Evolutionary conservation across 2,113 vertebrate genomes (phyloP).

Genomic region (Ageneiosus marmoratus): DNA sequence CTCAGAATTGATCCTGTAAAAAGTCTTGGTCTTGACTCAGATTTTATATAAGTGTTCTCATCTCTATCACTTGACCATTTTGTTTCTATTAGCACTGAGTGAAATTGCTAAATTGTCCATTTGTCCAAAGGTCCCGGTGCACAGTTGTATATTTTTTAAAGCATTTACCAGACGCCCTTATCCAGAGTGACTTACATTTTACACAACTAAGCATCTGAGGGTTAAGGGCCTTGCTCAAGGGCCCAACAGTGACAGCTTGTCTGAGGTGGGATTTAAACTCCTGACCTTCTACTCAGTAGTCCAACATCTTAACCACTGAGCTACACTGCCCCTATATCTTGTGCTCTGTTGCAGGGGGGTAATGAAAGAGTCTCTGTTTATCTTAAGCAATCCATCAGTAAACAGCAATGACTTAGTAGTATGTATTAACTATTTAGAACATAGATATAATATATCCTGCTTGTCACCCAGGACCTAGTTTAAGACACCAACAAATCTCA

Average conservation of each 20-base stretch:
- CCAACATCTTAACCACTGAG: too few species aligned
- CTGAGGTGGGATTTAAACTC: too few species aligned
- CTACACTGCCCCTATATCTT: slow-evolving; percentile 8
- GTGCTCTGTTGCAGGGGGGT: slow-evolving; percentile 25
- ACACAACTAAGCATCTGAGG: too few species aligned
- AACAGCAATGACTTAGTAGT: neutral
- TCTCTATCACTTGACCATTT: neutral
- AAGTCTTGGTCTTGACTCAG: too few species aligned
- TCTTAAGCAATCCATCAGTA: slow-evolving; percentile 37
- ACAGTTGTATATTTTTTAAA: too few species aligned
- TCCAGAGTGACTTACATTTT: too few species aligned
- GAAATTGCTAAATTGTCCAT: neutral
- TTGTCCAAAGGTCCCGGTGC: slow-evolving; percentile 10
- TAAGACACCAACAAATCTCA: neutral
- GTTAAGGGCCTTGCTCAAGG: too few species aligned
- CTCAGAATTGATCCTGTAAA: too few species aligned
- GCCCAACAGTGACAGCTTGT: too few species aligned
- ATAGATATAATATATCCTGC: neutral
- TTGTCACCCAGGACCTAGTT: neutral
- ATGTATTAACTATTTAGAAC: neutral
- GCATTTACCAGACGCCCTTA: too few species aligned
- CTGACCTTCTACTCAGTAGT: too few species aligned
- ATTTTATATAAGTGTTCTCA: too few species aligned
- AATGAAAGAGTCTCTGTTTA: neutral
- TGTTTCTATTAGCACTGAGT: slow-evolving; percentile 9